Evolutionary conservation across 2,113 vertebrate genomes (phyloP), one percentile per base, ranked within the genome.

Genomic region (Accipiter virgatus): DNA sequence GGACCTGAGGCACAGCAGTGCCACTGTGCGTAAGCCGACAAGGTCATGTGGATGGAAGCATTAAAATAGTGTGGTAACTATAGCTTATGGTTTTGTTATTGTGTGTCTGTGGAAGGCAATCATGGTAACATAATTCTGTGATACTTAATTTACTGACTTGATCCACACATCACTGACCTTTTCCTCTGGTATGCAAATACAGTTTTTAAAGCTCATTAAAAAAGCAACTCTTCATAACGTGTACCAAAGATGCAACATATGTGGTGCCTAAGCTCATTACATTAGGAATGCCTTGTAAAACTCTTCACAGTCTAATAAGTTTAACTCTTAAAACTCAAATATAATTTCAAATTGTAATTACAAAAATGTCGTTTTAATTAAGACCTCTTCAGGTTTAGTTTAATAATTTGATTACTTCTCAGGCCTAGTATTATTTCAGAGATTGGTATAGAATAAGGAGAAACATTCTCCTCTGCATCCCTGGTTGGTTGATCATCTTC

Each of bases 141-240:
- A 96, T 96, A 92, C 95, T 93, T 96, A 95, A 96, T 96, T 96
- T 95, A 93, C 83, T 13, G 53, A 75, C 68, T 83, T 89, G 92
- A 95, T 94, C 94, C 92, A 84, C 83, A 96, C 92, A 85, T 92
- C 86, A 68, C 92, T 95, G 95, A 95, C 95, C 96, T 96, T 95
- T 92, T 93, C 91, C 94, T 97, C 86, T 95, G 81, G 81, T 94
- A 95, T 96, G 93, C 95, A 97, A 96, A 97, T 96, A 72, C 52
- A 85, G 62, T 93, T 96, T 95, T 93, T 95, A 95, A 95, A 96
- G 90, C 96, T 97, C 96, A 94, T 97, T 97, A 96, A 96, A 93
- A 93, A 93, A 90, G 70, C 78, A 90, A 15, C 81, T 95, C 47
- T 95, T 95, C 81, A 38, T 93, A 97, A 88, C 16, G 6, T 94